Evolutionary conservation across 2,113 vertebrate species (phyloP), one percentile per base, ranked within the genome.

Genomic region (Myodes glareolus): DNA sequence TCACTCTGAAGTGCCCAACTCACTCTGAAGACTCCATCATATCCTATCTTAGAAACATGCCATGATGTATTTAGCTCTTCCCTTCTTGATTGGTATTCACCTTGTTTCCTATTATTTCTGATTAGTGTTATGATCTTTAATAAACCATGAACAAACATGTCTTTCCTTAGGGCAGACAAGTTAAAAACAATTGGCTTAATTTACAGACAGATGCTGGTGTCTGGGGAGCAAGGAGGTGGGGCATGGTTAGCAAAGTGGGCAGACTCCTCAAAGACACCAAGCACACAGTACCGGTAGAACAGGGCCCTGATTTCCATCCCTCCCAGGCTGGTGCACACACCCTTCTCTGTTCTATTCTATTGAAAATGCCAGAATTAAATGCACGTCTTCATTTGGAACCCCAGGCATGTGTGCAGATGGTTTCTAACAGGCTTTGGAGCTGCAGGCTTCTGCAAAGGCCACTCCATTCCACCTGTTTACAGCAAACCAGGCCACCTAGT

Each of bases 341-440:
- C 39, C 17, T 65, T 87, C 14, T 3, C 61, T 55, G 4, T 77
- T 50, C 17, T 50, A 29, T 25, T 27, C 67, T 90, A 47, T 2
- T 65, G 87, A 93, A 92, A 92, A 91, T 1, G 36, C n/a, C 58
- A 31, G 65, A 68, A 68, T 50, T 68, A n/a, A 25, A 33, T 42
- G 8, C 33, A 12, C 4, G 21, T 13, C 73, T 67, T 29, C 50
- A 0, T 2, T 3, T n/a, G 65, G 36, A 63, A 78, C 68, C 31
- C 25, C 77, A 77, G 39, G 82, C 21, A 33, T 5, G 73, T 52
- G 31, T 70, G 27, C 16, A 72, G 67, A 80, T 65, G 16, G 16
- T 76, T 72, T 73, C 81, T 68, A 42, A 55, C 0, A 27, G 42
- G 42, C 33, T 21, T 9, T 61, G 47, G 47, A 73, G 27, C 67